These are phyloP conservation scores for Reticulitermes speratus DNA, from an alignment of 1,140 invertebrate species.

Conservation along the genomic window DNA sequence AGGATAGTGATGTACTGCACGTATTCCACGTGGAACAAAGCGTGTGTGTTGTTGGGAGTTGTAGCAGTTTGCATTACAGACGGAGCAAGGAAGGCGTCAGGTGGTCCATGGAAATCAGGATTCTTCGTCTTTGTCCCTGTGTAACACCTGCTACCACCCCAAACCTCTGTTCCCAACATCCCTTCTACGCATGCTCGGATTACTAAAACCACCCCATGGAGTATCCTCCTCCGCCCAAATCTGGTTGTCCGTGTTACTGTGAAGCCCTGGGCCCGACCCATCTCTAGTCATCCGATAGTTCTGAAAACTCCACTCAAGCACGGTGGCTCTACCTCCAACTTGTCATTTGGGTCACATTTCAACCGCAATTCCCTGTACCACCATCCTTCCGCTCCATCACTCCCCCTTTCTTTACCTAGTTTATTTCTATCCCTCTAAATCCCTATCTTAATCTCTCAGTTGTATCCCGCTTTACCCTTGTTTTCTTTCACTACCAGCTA, in stretches of 20 bases:
- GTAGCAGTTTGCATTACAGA: neutral
- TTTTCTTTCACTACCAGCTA: neutral
- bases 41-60: neutral
- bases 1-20: too few species aligned
- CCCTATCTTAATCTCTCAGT: neutral
- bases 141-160: neutral
- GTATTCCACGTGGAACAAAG: too few species aligned
- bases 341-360: neutral
- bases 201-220: neutral
- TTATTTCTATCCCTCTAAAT: neutral
- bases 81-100: neutral
- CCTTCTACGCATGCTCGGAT: neutral
- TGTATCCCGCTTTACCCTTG: neutral
- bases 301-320: neutral
- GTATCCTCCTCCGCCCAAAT: neutral
- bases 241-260: neutral
- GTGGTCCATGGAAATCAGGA: neutral
- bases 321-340: neutral
- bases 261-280: neutral
- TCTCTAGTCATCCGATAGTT: conserved; percentile 1
- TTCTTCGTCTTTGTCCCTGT: neutral
- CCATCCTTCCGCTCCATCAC: neutral
- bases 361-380: neutral
- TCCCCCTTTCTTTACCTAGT: too few species aligned
- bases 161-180: neutral